Percentiles rank a stretch among this genome's conserved stretches.
Evolutionary conservation across 1,140 invertebrate genomes (phyloP).

Genomic region (Microvelia longipes): DNA sequence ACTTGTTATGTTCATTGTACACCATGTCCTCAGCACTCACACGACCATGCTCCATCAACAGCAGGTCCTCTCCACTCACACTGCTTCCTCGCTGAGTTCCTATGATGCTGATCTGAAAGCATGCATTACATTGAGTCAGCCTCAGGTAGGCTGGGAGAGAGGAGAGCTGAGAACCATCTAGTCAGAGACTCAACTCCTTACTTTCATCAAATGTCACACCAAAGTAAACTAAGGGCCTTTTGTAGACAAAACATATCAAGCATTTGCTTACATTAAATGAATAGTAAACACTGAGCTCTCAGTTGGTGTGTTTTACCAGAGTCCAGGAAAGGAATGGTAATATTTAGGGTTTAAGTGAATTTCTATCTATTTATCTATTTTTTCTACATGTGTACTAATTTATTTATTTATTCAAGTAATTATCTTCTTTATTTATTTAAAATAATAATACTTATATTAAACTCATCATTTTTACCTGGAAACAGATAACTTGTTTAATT

Average conservation of each 20-base stretch:
- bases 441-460: too few relatives aligned
- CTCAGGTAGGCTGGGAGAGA: not conserved
- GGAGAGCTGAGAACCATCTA: not conserved
- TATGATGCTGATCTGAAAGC: conserved; percentile 14
- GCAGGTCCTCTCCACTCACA: conserved; percentile 3
- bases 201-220: not conserved
- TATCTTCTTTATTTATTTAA: too few relatives aligned
- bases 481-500: too few relatives aligned
- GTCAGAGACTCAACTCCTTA: not conserved
- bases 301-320: too few relatives aligned
- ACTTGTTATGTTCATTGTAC: conserved; percentile 9
- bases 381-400: too few relatives aligned
- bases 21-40: conserved; percentile 10
- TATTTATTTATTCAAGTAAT: too few relatives aligned
- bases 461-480: too few relatives aligned
- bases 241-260: not conserved
- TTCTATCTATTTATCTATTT: too few relatives aligned
- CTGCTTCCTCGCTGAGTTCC: conserved; percentile 6
- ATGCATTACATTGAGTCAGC: not conserved
- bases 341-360: too few relatives aligned
- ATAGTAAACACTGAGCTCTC: not conserved
- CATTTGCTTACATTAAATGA: not conserved
- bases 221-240: not conserved
- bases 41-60: conserved; percentile 8
- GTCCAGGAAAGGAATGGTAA: too few relatives aligned